Percentiles rank a stretch among this genome's conserved stretches.
Conservation (phyloP, 2,113 vertebrate species). For the Lophochroa leadbeateri region DNA sequence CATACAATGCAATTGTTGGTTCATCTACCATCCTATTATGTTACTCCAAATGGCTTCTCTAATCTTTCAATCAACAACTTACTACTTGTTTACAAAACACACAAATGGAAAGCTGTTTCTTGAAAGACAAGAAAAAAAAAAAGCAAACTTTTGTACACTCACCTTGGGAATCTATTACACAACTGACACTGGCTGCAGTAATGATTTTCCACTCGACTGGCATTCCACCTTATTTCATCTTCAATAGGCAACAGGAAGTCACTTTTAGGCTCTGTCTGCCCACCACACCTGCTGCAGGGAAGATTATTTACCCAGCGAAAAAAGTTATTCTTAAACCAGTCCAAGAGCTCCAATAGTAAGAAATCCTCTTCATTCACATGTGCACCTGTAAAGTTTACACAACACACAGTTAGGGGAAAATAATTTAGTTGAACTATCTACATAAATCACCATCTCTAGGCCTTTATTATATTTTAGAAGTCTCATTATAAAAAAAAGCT, state of each 20-base stretch:
- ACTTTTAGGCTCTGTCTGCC: constrained; percentile 75
- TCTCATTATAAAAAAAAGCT: neutral
- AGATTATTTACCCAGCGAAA: constrained; percentile 91
- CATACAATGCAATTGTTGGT: neutral
- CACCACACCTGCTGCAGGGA: constrained; percentile 85
- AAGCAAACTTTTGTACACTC: neutral
- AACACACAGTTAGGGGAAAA: neutral
- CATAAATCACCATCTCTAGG: neutral
- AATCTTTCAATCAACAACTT: neutral
- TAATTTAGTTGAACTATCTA: neutral
- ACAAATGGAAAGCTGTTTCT: neutral
- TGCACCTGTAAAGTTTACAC: constrained; percentile 74
- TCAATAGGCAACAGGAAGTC: constrained; percentile 75
- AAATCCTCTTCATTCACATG: constrained; percentile 85
- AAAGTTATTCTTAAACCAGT: constrained; percentile 95
- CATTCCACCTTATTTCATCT: constrained; percentile 89
- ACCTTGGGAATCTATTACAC: constrained; percentile 94
- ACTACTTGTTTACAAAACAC: neutral
- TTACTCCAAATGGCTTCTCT: neutral
- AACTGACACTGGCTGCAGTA: constrained; percentile 83
- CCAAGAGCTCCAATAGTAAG: constrained; percentile 88
- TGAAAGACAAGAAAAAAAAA: neutral
- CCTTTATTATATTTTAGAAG: neutral
- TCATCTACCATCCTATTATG: neutral
- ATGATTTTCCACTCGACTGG: constrained; percentile 88